These are phyloP conservation scores for Ormyrus thymus DNA, from an alignment of 2,888 invertebrate species.

Conservation along the genomic window DNA sequence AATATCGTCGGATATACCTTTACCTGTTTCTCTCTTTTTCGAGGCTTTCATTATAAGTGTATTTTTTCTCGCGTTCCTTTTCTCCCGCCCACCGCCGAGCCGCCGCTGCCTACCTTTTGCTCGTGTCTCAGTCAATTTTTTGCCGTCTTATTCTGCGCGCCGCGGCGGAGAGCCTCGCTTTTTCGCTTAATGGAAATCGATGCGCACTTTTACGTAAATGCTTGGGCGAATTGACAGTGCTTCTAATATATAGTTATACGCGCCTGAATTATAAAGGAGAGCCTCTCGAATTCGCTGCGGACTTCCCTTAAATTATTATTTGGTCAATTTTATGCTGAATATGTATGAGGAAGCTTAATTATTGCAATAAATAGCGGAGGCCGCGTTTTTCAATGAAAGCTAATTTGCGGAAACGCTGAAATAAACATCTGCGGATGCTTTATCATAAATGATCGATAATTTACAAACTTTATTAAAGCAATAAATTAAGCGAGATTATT, in stretches of 20 bases:
- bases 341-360: not conserved
- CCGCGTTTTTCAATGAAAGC: constrained; percentile 8
- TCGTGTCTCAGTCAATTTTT: constrained; percentile 5
- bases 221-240: constrained; percentile 31
- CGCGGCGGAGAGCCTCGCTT: not conserved
- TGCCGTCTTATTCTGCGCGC: not conserved
- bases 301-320: not conserved
- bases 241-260: not conserved
- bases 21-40: constrained; percentile 47
- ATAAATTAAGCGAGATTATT: constrained; percentile 24
- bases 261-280: not conserved
- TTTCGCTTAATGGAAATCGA: constrained; percentile 44
- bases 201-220: constrained; percentile 24
- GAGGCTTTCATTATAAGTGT: constrained; percentile 30
- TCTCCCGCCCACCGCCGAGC: constrained; percentile 48
- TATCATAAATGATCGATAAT: constrained; percentile 11
- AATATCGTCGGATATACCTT: constrained; percentile 69
- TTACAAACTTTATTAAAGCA: constrained; percentile 18
- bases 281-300: not conserved
- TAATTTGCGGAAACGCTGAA: not conserved
- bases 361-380: not conserved
- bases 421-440: constrained; percentile 4
- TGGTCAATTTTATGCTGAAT: not conserved
- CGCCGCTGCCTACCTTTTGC: not conserved
- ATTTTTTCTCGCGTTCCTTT: constrained; percentile 35